These are phyloP conservation scores for Engystomops pustulosus DNA, from an alignment of 2,113 vertebrate genomes.

Conservation along the genomic window DNA sequence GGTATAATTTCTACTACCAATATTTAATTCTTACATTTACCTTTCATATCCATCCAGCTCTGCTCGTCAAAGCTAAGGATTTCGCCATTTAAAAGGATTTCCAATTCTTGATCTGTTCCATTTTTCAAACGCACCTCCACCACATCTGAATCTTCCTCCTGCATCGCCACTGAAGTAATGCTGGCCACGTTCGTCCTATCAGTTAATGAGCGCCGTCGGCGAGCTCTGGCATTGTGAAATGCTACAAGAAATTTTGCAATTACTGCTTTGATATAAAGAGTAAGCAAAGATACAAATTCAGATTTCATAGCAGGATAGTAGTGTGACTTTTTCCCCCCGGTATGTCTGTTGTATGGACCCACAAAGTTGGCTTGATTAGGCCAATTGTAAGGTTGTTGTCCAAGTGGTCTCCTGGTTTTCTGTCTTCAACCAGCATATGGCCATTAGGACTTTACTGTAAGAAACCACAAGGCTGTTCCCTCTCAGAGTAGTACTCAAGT, in stretches of 20 bases:
- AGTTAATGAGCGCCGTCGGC: neutral
- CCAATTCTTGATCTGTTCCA: constrained; percentile 40
- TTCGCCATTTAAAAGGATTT: constrained; percentile 82
- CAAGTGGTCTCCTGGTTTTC: too few species aligned
- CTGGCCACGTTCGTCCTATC: constrained; percentile 65
- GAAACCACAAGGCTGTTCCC: too few species aligned
- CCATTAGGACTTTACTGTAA: too few species aligned
- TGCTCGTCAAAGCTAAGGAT: constrained; percentile 78
- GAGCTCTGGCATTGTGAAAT: neutral
- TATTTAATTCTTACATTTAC: constrained; percentile 66
- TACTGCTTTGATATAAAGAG: neutral
- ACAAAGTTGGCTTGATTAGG: too few species aligned
- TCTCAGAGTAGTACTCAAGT: too few species aligned
- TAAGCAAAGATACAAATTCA: neutral
- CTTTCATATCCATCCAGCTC: constrained; percentile 83
- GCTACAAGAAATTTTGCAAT: too few species aligned
- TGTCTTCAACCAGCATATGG: too few species aligned
- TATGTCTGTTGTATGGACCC: too few species aligned
- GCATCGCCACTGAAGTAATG: constrained; percentile 80
- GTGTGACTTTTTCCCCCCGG: too few species aligned
- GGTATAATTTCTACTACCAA: too few species aligned
- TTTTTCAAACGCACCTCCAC: constrained; percentile 77
- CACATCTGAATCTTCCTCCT: constrained; percentile 79
- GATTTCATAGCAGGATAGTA: too few species aligned
- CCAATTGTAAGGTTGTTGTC: too few species aligned